Conservation (phyloP, 1,140 invertebrate species). For the Bicyclus anynana region DNA sequence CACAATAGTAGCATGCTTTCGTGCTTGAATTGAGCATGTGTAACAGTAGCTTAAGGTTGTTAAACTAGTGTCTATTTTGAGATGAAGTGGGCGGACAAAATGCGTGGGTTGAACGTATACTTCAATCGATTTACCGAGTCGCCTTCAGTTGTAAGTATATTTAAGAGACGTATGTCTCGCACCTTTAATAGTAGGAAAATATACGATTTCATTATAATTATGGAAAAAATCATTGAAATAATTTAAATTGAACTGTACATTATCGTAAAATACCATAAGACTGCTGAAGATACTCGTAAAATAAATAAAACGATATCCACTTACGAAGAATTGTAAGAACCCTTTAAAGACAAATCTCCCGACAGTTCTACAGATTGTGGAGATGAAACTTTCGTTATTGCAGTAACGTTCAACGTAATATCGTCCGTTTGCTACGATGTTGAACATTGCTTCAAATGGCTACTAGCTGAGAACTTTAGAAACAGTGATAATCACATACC, state of each 20-base stretch:
- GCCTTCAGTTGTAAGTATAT: too few species aligned
- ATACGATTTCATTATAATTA: background rate
- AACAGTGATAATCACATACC: background rate
- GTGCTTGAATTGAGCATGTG: too few species aligned
- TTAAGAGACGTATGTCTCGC: too few species aligned
- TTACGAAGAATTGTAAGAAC: constrained; percentile 7
- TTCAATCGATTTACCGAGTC: too few species aligned
- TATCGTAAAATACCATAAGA: background rate
- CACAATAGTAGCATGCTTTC: too few species aligned
- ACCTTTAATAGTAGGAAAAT: too few species aligned
- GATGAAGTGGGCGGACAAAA: too few species aligned
- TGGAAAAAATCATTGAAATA: background rate
- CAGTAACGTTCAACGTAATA: background rate
- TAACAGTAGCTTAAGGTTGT: too few species aligned
- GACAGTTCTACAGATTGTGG: background rate
- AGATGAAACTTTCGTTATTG: constrained; percentile 7
- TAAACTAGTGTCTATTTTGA: too few species aligned
- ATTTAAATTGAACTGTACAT: background rate
- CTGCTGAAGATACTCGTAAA: background rate
- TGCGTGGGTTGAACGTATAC: too few species aligned
- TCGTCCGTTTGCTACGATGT: background rate
- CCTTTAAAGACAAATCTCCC: constrained; percentile 9
- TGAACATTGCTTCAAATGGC: background rate
- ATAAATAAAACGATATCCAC: constrained; percentile 5
- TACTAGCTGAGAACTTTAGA: background rate